Evolutionary conservation across 2,113 vertebrate species (phyloP).

Genomic region (Petroica traversi): DNA sequence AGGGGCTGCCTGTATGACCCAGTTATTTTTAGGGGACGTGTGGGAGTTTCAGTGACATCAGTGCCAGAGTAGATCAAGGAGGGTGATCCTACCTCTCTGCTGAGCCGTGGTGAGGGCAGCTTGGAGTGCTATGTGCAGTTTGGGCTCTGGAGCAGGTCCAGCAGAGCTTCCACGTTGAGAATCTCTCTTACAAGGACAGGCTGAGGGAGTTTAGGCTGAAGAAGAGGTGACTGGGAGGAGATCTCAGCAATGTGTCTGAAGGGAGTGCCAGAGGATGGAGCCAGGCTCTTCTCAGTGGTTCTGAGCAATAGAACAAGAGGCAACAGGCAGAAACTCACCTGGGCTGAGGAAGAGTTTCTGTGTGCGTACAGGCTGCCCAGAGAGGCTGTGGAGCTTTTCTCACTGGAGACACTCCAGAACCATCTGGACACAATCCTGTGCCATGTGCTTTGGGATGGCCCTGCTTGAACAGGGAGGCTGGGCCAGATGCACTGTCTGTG

Average conservation of each 20-base stretch:
- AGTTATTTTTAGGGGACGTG: neutral
- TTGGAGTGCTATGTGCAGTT: neutral
- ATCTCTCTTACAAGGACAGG: neutral
- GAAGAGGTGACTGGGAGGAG: neutral
- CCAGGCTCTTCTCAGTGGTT: neutral
- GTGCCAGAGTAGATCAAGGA: neutral
- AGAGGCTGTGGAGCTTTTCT: neutral
- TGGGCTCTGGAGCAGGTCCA: neutral
- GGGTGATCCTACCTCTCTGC: neutral
- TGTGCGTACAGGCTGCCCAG: neutral
- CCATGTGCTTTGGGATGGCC: neutral
- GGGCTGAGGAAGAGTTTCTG: neutral
- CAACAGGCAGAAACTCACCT: neutral
- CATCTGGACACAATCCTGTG: neutral
- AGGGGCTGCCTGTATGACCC: neutral
- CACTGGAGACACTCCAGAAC: neutral
- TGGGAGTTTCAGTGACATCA: neutral
- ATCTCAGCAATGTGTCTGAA: too few species aligned
- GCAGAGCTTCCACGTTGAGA: neutral
- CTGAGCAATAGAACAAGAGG: neutral
- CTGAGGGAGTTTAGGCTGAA: neutral
- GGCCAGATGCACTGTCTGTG: too few species aligned
- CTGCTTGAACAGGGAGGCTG: neutral
- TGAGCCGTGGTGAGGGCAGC: fast-evolving
- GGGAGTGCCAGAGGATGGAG: neutral